Evolutionary conservation across 2,113 vertebrate genomes (phyloP).

Genomic region (Plecotus auritus): DNA sequence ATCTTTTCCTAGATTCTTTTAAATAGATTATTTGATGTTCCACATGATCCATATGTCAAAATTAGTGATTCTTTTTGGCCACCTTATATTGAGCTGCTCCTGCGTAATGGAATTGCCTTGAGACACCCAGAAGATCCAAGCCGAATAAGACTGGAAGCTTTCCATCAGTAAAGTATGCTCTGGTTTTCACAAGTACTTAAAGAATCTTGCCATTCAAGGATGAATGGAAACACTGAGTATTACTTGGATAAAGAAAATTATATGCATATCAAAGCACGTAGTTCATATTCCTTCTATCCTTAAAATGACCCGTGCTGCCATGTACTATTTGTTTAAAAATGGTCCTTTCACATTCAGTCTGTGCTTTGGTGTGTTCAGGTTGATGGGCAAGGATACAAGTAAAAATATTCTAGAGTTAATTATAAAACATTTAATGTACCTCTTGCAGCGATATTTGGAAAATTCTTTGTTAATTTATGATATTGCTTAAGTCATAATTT

Average conservation of each 20-base stretch:
- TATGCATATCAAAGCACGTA: slow-evolving; percentile 7
- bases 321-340: slow-evolving; percentile 3
- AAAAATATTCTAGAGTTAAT: neutral
- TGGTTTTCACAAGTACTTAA: slow-evolving; percentile 20
- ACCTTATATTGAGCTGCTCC: slow-evolving; percentile 92
- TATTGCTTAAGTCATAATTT: neutral
- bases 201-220: slow-evolving; percentile 9
- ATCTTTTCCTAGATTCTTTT: slow-evolving; percentile 86
- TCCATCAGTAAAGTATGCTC: slow-evolving; percentile 74
- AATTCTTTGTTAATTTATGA: slow-evolving; percentile 25
- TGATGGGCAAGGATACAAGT: neutral
- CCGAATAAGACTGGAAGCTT: slow-evolving; percentile 87
- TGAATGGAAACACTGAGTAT: slow-evolving; percentile 30
- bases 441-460: neutral
- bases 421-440: slow-evolving; percentile 5
- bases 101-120: slow-evolving; percentile 87
- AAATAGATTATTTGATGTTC: slow-evolving; percentile 82
- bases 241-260: slow-evolving; percentile 47
- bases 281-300: slow-evolving; percentile 35
- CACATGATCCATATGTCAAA: slow-evolving; percentile 91
- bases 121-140: slow-evolving; percentile 90
- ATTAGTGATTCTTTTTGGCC: slow-evolving; percentile 89
- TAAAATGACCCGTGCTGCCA: neutral
- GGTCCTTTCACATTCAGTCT: neutral
- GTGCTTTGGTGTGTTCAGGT: neutral